Base-by-base conservation (phyloP, 2,888 invertebrate species). In the Euphydryas editha region DNA sequence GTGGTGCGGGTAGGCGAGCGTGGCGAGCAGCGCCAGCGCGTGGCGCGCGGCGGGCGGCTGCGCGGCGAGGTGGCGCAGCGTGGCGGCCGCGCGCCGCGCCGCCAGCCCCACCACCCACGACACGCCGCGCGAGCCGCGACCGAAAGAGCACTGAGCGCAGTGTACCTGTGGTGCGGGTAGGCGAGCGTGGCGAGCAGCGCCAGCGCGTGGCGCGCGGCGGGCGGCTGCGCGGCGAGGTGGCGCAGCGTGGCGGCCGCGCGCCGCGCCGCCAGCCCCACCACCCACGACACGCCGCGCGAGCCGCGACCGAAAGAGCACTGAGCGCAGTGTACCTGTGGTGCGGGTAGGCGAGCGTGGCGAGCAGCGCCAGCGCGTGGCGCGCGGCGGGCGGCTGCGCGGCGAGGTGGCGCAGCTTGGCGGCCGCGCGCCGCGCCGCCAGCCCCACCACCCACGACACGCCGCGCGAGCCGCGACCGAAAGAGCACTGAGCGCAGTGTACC, bases 381-480 rank as follows among this genome's bases (percentile, higher is more conserved):
- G 87, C 84, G 69, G 88, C 82, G 24, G 76, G 74, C 65, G 86
- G 86, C 77, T 80, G 81, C 59, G 86, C 70, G 63, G 81, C 71
- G 66, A 85, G 77, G 71, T 86, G 84, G 0, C 86, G 81, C 72
- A 92, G 80, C 51, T 82, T 81, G 15, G 83, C 67, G 58, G 74
- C 82, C 55, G 84, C 88, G 67, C 91, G 87, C 11, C 76, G 74
- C 68, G 87, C 84, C 67, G 88, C 81, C 24, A 84, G 81, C 17
- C 80, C 71, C 75, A 86, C 85, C 69, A 81, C 81, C 92, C 92
- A 91, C 69, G 75, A 73, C 42, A 82, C 86, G 67, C 88, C 88
- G 64, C 82, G 79, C 1, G 86, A 86, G 17, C 79, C 75, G n/a
- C n/a, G n/a, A n/a, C n/a, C n/a, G n/a, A n/a, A n/a, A n/a, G n/a